Conservation (phyloP, 1,140 invertebrate genomes). For the Drosophila micromelanica region DNA sequence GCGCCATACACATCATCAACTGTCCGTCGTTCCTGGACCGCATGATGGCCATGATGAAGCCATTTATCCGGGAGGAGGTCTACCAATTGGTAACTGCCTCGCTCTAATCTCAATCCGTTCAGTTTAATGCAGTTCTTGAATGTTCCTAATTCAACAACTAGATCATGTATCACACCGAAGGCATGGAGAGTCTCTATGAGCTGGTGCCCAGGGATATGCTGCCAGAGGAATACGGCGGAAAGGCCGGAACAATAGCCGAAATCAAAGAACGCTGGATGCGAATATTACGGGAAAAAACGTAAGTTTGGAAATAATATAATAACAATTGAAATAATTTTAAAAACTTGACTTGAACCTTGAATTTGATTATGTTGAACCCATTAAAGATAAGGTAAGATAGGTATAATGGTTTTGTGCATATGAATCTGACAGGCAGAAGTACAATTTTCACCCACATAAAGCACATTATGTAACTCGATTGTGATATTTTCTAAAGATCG, state of each 20-base stretch:
- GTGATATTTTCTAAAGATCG: no score
- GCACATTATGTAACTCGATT: no score
- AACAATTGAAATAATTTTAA: no score
- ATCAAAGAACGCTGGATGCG: slow-evolving; percentile 86
- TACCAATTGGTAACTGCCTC: slow-evolving; percentile 83
- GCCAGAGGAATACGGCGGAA: slow-evolving; percentile 88
- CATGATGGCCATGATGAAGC: slow-evolving; percentile 87
- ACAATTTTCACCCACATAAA: no score
- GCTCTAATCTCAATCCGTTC: slow-evolving; percentile 67
- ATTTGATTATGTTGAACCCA: no score
- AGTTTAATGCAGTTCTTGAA: background rate
- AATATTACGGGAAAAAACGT: slow-evolving; percentile 69
- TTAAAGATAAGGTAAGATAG: no score
- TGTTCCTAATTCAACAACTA: slow-evolving; percentile 63
- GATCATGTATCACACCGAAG: slow-evolving; percentile 87
- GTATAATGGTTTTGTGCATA: no score
- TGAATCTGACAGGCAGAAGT: no score
- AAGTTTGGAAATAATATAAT: background rate
- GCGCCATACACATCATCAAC: slow-evolving; percentile 90
- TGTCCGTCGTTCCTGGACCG: slow-evolving; percentile 87
- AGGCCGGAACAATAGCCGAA: slow-evolving; percentile 85
- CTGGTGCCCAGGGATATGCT: slow-evolving; percentile 87
- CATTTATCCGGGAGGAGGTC: slow-evolving; percentile 88
- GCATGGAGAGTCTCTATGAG: slow-evolving; percentile 87
- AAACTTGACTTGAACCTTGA: no score